phyloP scores from a whole-genome alignment of 2,113 vertebrate species.

The Apus apus region DNA sequence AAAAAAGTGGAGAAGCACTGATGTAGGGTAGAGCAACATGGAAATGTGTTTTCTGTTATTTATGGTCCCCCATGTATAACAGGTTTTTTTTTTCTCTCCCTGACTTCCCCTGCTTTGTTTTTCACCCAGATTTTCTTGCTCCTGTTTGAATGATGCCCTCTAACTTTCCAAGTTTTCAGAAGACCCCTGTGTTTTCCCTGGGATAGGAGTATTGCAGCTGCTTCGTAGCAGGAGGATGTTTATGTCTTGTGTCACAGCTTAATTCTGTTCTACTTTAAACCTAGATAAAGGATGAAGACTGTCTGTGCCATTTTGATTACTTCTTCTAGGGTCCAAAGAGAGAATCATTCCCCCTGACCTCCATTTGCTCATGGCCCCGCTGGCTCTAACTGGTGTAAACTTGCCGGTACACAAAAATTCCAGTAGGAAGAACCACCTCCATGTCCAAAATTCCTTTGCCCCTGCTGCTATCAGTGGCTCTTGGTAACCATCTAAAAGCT shows the following conservation, averaged over 20 bases:
- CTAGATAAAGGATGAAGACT: conserved; percentile 71
- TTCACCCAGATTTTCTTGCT: conserved; percentile 56
- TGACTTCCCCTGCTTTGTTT: conserved; percentile 45
- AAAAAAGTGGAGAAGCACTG: neutral
- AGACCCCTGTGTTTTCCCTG: conserved; percentile 54
- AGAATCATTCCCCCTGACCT: conserved; percentile 44
- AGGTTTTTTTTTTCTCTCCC: neutral
- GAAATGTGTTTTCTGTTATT: neutral
- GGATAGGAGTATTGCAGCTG: conserved; percentile 32
- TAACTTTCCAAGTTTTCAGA: conserved; percentile 37
- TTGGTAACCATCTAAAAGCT: conserved; percentile 15
- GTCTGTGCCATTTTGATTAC: conserved; percentile 57
- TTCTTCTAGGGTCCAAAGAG: conserved; percentile 48
- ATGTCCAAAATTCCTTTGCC: conserved; percentile 22
- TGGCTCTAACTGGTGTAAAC: conserved; percentile 3
- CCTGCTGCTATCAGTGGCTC: neutral
- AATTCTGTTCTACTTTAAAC: conserved; percentile 65
- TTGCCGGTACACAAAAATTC: conserved; percentile 31
- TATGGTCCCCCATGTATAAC: neutral
- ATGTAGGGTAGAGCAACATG: neutral
- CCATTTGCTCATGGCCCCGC: conserved; percentile 51
- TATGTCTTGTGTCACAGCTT: conserved; percentile 34
- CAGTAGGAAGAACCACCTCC: conserved; percentile 47
- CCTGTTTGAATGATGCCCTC: conserved; percentile 39
- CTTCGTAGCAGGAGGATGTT: conserved; percentile 41